Base-by-base conservation (phyloP, 2,888 invertebrate species). In the Allacma fusca region DNA sequence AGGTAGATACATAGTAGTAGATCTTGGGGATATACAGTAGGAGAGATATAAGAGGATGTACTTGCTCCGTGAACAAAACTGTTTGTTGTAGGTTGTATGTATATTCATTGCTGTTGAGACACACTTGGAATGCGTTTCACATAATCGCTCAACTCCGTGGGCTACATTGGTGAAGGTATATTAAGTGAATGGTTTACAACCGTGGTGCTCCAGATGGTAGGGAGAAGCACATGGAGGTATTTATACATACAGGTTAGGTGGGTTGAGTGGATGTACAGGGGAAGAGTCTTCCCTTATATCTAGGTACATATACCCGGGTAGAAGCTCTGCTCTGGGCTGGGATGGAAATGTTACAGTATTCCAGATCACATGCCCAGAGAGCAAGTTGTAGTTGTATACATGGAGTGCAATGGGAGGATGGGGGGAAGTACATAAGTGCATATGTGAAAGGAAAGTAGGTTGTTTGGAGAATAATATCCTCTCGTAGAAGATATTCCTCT, bases 51-150 rank as follows among this genome's bases (percentile, higher is more conserved):
- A 34, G 34, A 7, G 9, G 4, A 34, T 34, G 34, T 34, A 4
- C 34, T 34, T 34, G 5, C 34, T 7, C 5, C 5, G 9, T 34
- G 9, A 34, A 34, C 50, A 12, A 50, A 16, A 50, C 50, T n/a
- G n/a, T n/a, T 34, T 34, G 9, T 34, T 34, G 34, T 34, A 9
- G 4, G 16, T 19, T 5, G 50, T 4, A 50, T 50, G 4, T 50
- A 50, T 50, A 50, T 50, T 50, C 50, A 50, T 16, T 50, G n/a
- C 50, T 16, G 19, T n/a, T 5, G 19, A 50, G 19, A 16, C 19
- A 50, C 16, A 50, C 50, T 50, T 50, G 50, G 50, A 50, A 50
- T 50, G 50, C 50, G 50, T 50, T 50, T 50, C 50, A 50, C 50
- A 50, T 50, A 5, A 50, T 50, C 19, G 50, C 50, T 13, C n/a